phyloP scores from a whole-genome alignment of 2,888 invertebrate genomes.

The Mayetiola destructor region DNA sequence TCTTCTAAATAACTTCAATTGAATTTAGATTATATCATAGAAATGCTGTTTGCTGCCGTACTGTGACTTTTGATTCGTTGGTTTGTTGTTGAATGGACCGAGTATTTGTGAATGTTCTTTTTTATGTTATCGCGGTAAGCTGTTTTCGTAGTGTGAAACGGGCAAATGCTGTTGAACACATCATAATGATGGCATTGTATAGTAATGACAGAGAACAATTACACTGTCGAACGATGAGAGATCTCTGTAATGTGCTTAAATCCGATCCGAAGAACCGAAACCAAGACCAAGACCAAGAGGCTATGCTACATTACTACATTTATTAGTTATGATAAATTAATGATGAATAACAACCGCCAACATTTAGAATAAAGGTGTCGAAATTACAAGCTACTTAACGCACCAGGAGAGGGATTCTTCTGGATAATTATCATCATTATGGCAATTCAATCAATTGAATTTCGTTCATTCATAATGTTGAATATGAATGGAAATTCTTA shows the following conservation, averaged over 20 bases:
- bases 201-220: slow-evolving; percentile 3
- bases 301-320: no score
- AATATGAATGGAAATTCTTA: not conserved
- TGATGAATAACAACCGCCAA: not conserved
- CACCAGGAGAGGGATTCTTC: not conserved
- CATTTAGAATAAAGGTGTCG: slow-evolving; percentile 3
- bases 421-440: slow-evolving; percentile 7
- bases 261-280: no score
- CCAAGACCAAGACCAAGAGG: no score
- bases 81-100: no score
- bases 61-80: no score
- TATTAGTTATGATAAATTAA: slow-evolving; percentile 11
- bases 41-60: no score
- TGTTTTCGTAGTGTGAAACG: no score
- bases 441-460: slow-evolving; percentile 8
- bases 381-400: slow-evolving; percentile 2
- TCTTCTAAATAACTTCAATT: no score
- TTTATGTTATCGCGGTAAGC: no score
- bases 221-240: not conserved
- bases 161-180: not conserved
- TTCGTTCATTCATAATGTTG: not conserved
- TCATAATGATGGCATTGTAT: not conserved
- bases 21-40: no score
- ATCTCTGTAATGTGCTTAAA: no score
- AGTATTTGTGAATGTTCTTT: no score